These are phyloP conservation scores for Gerris lacustris DNA, from an alignment of 2,888 invertebrate genomes.

Conservation along the genomic window DNA sequence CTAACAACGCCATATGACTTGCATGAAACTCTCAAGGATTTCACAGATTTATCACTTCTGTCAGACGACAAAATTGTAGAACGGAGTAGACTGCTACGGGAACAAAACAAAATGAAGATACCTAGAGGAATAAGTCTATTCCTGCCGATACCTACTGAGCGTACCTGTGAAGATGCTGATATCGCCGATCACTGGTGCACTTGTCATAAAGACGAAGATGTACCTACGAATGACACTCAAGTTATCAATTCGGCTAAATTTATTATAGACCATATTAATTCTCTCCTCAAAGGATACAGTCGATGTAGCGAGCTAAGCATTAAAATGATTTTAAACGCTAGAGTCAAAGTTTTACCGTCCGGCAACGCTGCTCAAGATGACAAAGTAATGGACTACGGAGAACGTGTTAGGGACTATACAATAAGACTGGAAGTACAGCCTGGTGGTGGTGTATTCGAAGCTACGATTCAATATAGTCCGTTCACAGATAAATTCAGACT, in stretches of 20 bases:
- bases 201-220: slow-evolving; percentile 55
- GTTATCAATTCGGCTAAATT: slow-evolving; percentile 49
- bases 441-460: slow-evolving; percentile 64
- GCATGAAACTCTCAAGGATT: slow-evolving; percentile 61
- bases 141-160: slow-evolving; percentile 51
- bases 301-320: slow-evolving; percentile 55
- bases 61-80: slow-evolving; percentile 34
- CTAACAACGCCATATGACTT: slow-evolving; percentile 78
- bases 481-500: slow-evolving; percentile 39
- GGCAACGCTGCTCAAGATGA: slow-evolving; percentile 36
- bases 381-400: neutral
- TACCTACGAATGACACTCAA: slow-evolving; percentile 43
- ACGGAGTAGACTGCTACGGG: neutral
- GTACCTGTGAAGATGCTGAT: slow-evolving; percentile 64
- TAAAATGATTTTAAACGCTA: slow-evolving; percentile 51
- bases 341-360: slow-evolving; percentile 40
- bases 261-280: slow-evolving; percentile 54
- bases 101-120: slow-evolving; percentile 21
- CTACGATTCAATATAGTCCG: slow-evolving; percentile 47
- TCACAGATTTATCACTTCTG: slow-evolving; percentile 44
- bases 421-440: slow-evolving; percentile 52
- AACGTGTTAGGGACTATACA: slow-evolving; percentile 45
- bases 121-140: slow-evolving; percentile 62
- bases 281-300: slow-evolving; percentile 45
- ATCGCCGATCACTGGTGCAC: slow-evolving; percentile 82